Evolutionary conservation across 1,140 invertebrate genomes (phyloP).

Genomic region (Bombus waltoni): DNA sequence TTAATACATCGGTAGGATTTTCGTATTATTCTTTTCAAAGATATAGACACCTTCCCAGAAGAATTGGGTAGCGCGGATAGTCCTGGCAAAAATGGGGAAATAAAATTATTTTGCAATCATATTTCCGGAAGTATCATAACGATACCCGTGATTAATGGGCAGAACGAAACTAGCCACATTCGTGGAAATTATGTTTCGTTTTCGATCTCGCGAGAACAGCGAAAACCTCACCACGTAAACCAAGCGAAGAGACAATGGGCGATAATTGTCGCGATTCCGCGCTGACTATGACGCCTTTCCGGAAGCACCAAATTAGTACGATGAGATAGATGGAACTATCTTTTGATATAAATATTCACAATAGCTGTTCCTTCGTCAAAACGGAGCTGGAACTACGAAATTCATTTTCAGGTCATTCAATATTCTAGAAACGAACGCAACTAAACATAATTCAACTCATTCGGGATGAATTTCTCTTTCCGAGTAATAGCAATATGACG

Average conservation of each 20-base stretch:
- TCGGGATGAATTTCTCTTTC: no score
- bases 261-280: constrained; percentile 58
- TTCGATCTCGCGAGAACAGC: constrained; percentile 1
- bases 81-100: no score
- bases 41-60: no score
- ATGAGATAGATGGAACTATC: constrained; percentile 69
- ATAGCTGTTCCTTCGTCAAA: constrained; percentile 37
- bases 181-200: neutral
- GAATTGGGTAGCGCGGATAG: no score
- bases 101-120: no score
- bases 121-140: neutral
- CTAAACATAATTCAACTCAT: neutral
- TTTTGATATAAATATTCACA: constrained; percentile 69
- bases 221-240: constrained; percentile 51
- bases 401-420: constrained; percentile 2
- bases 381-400: constrained; percentile 15
- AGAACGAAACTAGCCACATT: neutral
- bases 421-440: neutral
- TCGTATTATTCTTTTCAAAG: neutral
- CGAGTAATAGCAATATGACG: no score
- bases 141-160: neutral
- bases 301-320: constrained; percentile 72
- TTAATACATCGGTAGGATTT: neutral
- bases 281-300: constrained; percentile 66
- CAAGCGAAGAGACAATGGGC: constrained; percentile 33